These are phyloP conservation scores for Leucoraja ocellata DNA, from an alignment of 2,797 vertebrate genomes.

Conservation along the genomic window DNA sequence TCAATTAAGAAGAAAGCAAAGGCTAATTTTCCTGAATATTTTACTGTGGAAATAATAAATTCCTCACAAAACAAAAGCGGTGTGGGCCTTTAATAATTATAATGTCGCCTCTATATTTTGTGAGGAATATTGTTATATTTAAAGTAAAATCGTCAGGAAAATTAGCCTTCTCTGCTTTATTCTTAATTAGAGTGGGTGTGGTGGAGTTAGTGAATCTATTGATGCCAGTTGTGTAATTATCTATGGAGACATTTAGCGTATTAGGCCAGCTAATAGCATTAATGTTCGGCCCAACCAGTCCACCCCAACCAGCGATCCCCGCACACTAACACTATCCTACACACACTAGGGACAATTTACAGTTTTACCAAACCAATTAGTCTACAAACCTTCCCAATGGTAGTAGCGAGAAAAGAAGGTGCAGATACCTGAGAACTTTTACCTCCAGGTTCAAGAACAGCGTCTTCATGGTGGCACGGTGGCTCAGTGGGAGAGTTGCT, in stretches of 20 bases:
- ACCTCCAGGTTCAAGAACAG: too few species aligned
- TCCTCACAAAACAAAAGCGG: not conserved
- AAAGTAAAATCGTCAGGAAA: not conserved
- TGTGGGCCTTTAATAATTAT: too few species aligned
- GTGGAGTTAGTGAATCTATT: not conserved
- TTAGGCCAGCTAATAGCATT: not conserved
- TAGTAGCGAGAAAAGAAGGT: too few species aligned
- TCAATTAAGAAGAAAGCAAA: constrained; percentile 17
- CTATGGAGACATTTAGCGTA: not conserved
- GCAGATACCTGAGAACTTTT: too few species aligned
- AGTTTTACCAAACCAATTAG: too few species aligned
- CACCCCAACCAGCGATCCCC: too few species aligned
- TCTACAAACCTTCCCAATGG: too few species aligned
- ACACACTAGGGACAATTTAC: too few species aligned
- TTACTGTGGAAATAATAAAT: not conserved
- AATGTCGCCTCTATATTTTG: too few species aligned
- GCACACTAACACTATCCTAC: too few species aligned
- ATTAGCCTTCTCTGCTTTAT: not conserved
- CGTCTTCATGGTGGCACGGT: too few species aligned
- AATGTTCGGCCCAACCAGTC: not conserved
- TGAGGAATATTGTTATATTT: not conserved
- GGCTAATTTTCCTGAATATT: not conserved
- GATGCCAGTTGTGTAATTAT: not conserved
- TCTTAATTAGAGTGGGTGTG: not conserved
- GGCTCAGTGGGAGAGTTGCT: too few species aligned